These are phyloP conservation scores for Uromys caudimaculatus DNA, from an alignment of 2,797 vertebrate genomes.

Conservation along the genomic window DNA sequence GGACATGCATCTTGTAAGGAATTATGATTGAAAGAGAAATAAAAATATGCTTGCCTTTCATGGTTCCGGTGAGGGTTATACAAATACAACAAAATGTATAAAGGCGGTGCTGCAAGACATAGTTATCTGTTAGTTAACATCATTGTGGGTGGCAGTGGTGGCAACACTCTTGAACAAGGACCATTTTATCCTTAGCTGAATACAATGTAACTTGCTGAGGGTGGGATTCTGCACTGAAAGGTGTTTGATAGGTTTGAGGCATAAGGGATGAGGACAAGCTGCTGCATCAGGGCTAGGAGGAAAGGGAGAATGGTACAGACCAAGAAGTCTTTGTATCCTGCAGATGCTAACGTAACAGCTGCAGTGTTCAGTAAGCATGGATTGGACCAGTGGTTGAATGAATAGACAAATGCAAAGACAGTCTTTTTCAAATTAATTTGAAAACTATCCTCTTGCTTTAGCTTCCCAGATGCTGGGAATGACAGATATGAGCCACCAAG, in stretches of 20 bases:
- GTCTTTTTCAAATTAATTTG: background rate
- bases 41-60: background rate
- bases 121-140: background rate
- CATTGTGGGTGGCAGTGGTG: background rate
- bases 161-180: background rate
- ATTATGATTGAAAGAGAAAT: background rate
- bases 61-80: background rate
- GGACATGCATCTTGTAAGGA: background rate
- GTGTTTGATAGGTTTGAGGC: background rate
- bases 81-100: background rate
- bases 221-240: background rate
- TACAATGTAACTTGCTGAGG: background rate
- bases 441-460: background rate
- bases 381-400: background rate
- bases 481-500: background rate
- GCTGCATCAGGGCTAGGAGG: background rate
- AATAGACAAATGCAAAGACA: background rate
- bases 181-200: background rate
- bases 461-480: background rate
- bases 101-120: conserved; percentile 10
- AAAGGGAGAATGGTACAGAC: background rate
- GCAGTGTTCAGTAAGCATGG: background rate
- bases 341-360: background rate
- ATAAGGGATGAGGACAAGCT: background rate
- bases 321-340: background rate